Evolutionary conservation across 2,797 vertebrate species (phyloP).

Genomic region (Pelobates cultripes): DNA sequence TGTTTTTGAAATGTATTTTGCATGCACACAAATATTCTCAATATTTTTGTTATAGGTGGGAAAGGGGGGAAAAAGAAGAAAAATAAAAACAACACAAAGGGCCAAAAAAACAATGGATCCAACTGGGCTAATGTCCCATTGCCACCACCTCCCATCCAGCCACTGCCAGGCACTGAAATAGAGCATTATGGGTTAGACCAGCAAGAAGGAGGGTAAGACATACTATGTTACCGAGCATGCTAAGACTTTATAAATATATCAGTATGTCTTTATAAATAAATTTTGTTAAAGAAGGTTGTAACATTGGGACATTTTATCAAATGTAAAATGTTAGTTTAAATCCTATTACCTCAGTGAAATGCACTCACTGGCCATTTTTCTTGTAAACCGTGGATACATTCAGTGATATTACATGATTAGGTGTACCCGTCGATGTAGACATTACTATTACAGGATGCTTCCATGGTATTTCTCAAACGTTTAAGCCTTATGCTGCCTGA

Average conservation of each 20-base stretch:
- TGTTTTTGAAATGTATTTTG: neutral
- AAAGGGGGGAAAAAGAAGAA: slow-evolving; percentile 99
- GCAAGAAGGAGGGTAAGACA: slow-evolving; percentile 84
- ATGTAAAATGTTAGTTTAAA: too few species aligned
- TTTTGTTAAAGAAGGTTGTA: too few species aligned
- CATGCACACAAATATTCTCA: neutral
- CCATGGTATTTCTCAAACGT: too few species aligned
- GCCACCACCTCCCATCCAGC: slow-evolving; percentile 93
- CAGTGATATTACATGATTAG: too few species aligned
- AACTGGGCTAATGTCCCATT: slow-evolving; percentile 94
- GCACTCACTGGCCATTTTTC: too few species aligned
- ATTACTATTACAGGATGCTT: too few species aligned
- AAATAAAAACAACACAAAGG: slow-evolving; percentile 87
- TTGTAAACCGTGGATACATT: too few species aligned
- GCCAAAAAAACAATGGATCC: slow-evolving; percentile 90
- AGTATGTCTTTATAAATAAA: too few species aligned
- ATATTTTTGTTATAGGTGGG: slow-evolving; percentile 77
- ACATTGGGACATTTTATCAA: too few species aligned
- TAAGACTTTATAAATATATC: neutral
- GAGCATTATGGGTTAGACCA: slow-evolving; percentile 90
- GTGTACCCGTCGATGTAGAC: too few species aligned
- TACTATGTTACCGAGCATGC: neutral
- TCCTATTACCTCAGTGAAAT: too few species aligned
- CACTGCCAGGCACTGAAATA: slow-evolving; percentile 93
- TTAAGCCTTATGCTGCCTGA: too few species aligned